Evolutionary conservation across 1,140 invertebrate genomes (phyloP), one percentile per base, ranked within the genome.

Genomic region (Caenorhabditis inopinata): DNA sequence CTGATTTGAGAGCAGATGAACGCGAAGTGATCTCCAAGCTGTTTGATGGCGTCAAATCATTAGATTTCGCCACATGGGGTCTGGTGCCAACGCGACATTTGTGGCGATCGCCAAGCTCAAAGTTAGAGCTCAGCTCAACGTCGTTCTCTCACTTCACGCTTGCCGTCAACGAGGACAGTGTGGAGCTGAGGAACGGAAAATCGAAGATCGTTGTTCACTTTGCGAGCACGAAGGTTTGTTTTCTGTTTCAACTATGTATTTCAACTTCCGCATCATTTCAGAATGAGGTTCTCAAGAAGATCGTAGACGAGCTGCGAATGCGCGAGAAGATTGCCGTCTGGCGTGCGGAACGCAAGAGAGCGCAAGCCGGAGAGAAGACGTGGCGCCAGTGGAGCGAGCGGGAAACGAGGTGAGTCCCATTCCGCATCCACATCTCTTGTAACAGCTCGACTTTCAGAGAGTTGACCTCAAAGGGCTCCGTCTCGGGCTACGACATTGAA

Each of bases 141-240:
- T 42, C 76, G 7, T 38, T 38, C 48, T 14, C 51, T 16, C 78
- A 79, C 18, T 79, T 79, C 29, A 79, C 78, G 16, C 25, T 79
- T 25, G 78, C 58, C 16, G 78, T 62, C 1, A 68, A 58, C 58
- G 49, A 73, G 35, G 73, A 79, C 45, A 35, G 62, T 45, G 51
- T 79, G 3, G 78, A 79, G 21, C 16, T 79, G 38, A 35, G 78
- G 16, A 79, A 74, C 21, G 78, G 62, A 38, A 79, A 79, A 35
- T 58, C 78, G 1, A 79, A 79, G 23, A 79, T 79, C 14, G 49
- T 75, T 38, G 78, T 79, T 49, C 78, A 79, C 21, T 79, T 79
- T 42, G 62, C 45, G 11, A 45, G 32, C 11, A 49, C 46, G 27
- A 75, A 75, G 45, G 74, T 48, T 21, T 45, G 25, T 46, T 6